Percentiles rank a stretch among this genome's conserved stretches.
Evolutionary conservation across 2,113 vertebrate genomes (phyloP).

Genomic region (Aldabrachelys gigantea): DNA sequence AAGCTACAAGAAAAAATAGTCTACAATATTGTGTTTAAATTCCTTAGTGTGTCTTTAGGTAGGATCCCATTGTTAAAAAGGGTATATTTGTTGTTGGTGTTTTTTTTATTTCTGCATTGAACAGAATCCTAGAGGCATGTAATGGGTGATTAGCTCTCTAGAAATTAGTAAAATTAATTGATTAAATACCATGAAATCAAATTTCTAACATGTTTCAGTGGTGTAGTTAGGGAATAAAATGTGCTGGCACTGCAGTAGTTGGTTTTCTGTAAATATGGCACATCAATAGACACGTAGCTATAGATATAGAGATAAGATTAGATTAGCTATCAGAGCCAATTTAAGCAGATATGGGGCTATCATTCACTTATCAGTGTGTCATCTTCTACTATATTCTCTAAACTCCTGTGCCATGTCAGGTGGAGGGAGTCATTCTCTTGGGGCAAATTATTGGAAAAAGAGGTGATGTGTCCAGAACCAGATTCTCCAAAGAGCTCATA

Average conservation of each 20-base stretch:
- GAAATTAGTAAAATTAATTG: neutral
- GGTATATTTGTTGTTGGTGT: neutral
- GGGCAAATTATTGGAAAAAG: neutral
- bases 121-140: neutral
- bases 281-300: neutral
- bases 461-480: neutral
- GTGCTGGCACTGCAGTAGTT: neutral
- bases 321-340: fast-evolving
- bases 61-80: neutral
- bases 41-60: neutral
- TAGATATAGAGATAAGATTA: neutral
- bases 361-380: neutral
- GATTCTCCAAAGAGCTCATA: constrained; percentile 3
- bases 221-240: neutral
- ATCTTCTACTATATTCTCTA: neutral
- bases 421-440: neutral
- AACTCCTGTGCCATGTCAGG: fast-evolving
- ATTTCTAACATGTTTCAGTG: neutral
- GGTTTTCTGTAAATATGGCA: neutral
- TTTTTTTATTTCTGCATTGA: neutral
- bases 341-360: fast-evolving
- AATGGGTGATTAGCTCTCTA: neutral
- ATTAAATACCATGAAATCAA: constrained; percentile 5
- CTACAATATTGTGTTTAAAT: neutral
- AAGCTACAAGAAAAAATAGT: neutral